Conservation (phyloP, 2,113 vertebrate species). For the Prochilodus magdalenae region DNA sequence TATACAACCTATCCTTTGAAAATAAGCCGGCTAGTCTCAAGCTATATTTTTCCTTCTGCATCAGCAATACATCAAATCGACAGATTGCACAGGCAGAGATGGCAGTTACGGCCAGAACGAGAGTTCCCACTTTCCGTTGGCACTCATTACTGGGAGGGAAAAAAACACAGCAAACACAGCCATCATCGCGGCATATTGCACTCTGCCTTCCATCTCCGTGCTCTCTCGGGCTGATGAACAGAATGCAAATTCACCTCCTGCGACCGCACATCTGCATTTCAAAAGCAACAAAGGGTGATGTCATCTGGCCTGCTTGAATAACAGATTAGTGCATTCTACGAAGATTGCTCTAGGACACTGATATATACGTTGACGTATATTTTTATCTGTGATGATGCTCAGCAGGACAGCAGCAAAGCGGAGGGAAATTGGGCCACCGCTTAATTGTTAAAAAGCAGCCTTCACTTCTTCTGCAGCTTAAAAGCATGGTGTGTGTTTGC, state of each 20-base stretch:
- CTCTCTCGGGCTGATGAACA: slow-evolving; percentile 19
- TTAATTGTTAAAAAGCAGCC: neutral
- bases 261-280: slow-evolving; percentile 49
- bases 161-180: slow-evolving; percentile 4
- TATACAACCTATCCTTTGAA: slow-evolving; percentile 10
- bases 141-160: neutral
- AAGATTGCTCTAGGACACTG: slow-evolving; percentile 12
- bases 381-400: neutral
- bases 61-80: neutral
- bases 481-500: too few species aligned
- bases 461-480: too few species aligned
- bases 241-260: slow-evolving; percentile 43
- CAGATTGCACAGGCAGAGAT: slow-evolving; percentile 8
- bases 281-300: slow-evolving; percentile 34
- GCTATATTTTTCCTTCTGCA: slow-evolving; percentile 2
- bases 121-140: neutral
- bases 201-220: slow-evolving; percentile 4
- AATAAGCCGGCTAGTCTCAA: neutral
- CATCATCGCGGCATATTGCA: slow-evolving; percentile 11
- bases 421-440: neutral
- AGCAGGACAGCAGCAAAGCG: neutral
- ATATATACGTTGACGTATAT: slow-evolving; percentile 17
- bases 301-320: slow-evolving; percentile 9
- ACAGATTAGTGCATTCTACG: slow-evolving; percentile 11
- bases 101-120: slow-evolving; percentile 10